Evolutionary conservation across 2,888 invertebrate genomes (phyloP).

Genomic region (Drosophila stalkeri): DNA sequence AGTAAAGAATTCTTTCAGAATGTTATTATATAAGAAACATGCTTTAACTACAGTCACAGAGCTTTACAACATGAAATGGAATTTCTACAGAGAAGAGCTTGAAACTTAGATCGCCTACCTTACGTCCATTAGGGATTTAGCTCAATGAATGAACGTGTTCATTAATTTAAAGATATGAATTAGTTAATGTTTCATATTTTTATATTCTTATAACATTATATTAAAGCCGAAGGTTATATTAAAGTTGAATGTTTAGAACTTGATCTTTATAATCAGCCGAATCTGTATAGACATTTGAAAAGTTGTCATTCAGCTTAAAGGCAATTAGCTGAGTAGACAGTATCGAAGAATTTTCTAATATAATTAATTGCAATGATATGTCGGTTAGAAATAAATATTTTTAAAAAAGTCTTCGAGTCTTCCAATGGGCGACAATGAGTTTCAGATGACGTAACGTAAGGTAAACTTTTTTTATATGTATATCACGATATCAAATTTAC

Average conservation of each 20-base stretch:
- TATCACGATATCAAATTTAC: neutral
- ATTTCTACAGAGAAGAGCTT: neutral
- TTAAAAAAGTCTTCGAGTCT: neutral
- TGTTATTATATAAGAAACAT: neutral
- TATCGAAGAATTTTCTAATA: too few relatives aligned
- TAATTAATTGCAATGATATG: neutral
- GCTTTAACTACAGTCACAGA: neutral
- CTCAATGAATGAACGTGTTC: neutral
- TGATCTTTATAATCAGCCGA: neutral
- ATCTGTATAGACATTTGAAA: neutral
- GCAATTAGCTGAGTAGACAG: neutral
- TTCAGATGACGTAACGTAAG: neutral
- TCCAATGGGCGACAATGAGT: too few relatives aligned
- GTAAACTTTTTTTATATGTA: neutral
- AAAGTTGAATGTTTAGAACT: neutral
- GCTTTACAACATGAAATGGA: neutral
- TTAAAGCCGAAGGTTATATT: neutral
- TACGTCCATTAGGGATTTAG: neutral
- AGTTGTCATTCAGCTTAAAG: neutral
- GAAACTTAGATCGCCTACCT: too few relatives aligned
- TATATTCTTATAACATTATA: neutral
- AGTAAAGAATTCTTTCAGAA: constrained; percentile 48
- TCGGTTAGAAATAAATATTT: neutral
- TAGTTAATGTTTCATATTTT: neutral
- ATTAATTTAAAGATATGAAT: neutral